These are phyloP conservation scores for Sthenelais limicola DNA, from an alignment of 2,888 invertebrate species.

Conservation along the genomic window DNA sequence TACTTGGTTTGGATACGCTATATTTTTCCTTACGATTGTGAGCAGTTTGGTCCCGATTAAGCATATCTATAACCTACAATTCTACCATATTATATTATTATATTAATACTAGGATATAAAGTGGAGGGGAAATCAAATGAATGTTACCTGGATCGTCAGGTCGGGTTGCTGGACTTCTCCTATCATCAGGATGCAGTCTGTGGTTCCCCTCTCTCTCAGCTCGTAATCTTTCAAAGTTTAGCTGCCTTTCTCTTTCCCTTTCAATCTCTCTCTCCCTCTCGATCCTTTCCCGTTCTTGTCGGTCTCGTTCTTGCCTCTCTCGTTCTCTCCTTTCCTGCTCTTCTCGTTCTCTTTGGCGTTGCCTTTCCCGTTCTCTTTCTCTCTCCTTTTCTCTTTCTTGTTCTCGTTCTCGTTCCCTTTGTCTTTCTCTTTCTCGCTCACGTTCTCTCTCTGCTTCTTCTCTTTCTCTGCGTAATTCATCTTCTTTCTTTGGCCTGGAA, in stretches of 20 bases:
- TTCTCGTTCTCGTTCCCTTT: conserved; percentile 34
- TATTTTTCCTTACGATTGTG: no score
- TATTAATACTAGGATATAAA: no score
- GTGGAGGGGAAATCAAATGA: background rate
- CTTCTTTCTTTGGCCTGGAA: conserved; percentile 38
- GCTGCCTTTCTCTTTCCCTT: conserved; percentile 32
- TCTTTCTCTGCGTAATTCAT: conserved; percentile 35
- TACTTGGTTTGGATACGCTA: no score
- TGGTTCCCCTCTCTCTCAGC: conserved; percentile 28
- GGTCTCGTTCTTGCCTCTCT: conserved; percentile 27
- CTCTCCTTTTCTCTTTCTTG: conserved; percentile 35
- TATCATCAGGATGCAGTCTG: conserved; percentile 18
- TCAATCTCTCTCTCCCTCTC: conserved; percentile 26
- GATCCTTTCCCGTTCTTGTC: conserved; percentile 18
- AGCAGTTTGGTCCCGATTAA: no score
- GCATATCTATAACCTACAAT: no score
- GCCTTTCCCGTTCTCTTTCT: conserved; percentile 29
- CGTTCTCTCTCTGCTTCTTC: conserved; percentile 29
- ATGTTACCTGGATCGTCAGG: conserved; percentile 13
- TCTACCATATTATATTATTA: no score
- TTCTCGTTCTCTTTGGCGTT: conserved; percentile 33
- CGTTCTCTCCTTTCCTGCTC: conserved; percentile 25
- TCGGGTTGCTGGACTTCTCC: conserved; percentile 10
- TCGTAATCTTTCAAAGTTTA: conserved; percentile 26
- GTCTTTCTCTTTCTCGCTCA: conserved; percentile 30